Evolutionary conservation across 2,797 vertebrate genomes (phyloP).

Genomic region (Epinephelus awoara): DNA sequence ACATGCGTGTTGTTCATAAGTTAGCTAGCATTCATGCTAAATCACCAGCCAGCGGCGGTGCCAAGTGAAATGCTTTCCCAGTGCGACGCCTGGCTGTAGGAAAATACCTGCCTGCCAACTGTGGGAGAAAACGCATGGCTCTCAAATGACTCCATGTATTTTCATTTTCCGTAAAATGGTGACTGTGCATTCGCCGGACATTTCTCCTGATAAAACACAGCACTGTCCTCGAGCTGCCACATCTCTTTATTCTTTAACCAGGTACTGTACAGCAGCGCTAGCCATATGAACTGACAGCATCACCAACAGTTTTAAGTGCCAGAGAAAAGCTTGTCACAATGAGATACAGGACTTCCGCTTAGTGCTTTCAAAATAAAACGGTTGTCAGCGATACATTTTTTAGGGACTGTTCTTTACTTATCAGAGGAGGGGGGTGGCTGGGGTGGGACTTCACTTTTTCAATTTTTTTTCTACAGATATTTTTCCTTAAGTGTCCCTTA

Average conservation of each 20-base stretch:
- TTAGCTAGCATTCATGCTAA: slow-evolving; percentile 69
- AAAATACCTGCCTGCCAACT: slow-evolving; percentile 79
- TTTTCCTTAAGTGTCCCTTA: no score
- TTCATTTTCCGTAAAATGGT: slow-evolving; percentile 50
- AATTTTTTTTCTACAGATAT: no score
- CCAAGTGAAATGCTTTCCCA: slow-evolving; percentile 54
- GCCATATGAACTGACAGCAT: slow-evolving; percentile 70
- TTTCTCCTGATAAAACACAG: slow-evolving; percentile 17
- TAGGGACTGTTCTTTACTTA: no score
- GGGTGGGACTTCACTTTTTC: no score
- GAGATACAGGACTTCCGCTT: not conserved
- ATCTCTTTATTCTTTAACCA: slow-evolving; percentile 52
- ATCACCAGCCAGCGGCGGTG: slow-evolving; percentile 46
- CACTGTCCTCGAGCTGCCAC: slow-evolving; percentile 45
- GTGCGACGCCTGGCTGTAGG: slow-evolving; percentile 80
- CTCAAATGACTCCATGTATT: slow-evolving; percentile 65
- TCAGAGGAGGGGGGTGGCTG: no score
- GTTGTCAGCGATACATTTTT: no score
- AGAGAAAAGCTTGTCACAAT: not conserved
- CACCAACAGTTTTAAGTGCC: slow-evolving; percentile 66
- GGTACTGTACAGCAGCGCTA: slow-evolving; percentile 59
- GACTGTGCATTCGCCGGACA: slow-evolving; percentile 23
- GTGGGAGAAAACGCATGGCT: slow-evolving; percentile 79
- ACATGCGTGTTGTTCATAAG: slow-evolving; percentile 28
- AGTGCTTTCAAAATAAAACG: slow-evolving; percentile 40